Evolutionary conservation across 2,113 vertebrate species (phyloP).

Genomic region (Rafetus swinhoei): DNA sequence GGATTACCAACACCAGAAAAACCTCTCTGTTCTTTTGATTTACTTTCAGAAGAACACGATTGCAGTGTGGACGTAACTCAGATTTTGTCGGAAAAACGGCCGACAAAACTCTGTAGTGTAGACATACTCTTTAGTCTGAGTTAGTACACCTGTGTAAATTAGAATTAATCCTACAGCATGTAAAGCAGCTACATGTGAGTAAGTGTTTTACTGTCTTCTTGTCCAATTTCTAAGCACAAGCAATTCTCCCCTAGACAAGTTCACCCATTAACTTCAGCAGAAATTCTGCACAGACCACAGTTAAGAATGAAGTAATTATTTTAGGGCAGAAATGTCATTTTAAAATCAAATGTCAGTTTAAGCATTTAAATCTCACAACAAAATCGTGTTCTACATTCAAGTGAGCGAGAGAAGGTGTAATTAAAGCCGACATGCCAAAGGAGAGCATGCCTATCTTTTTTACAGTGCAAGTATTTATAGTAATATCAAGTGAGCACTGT

Average conservation of each 20-base stretch:
- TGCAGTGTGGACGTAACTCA: too few relatives aligned
- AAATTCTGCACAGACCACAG: background rate
- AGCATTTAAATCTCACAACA: background rate
- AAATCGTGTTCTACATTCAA: background rate
- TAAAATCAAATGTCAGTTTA: background rate
- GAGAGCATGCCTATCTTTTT: background rate
- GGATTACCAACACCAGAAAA: too few relatives aligned
- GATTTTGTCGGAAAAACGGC: too few relatives aligned
- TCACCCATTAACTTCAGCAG: background rate
- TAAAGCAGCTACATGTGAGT: background rate
- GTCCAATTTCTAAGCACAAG: background rate
- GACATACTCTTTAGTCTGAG: background rate
- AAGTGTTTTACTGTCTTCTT: background rate
- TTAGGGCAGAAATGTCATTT: background rate
- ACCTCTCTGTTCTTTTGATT: too few relatives aligned
- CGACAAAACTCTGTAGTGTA: too few relatives aligned
- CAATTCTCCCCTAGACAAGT: background rate
- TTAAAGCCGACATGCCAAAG: background rate
- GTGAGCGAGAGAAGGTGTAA: background rate
- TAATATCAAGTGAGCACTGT: too few relatives aligned
- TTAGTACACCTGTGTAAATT: background rate
- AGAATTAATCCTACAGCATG: background rate
- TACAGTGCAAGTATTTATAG: too few relatives aligned
- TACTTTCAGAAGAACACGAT: too few relatives aligned
- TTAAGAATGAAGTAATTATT: background rate